Percentiles rank a stretch among this genome's conserved stretches.
Conservation (phyloP, 2,888 invertebrate genomes). For the Pseudeuparius sepicola region DNA sequence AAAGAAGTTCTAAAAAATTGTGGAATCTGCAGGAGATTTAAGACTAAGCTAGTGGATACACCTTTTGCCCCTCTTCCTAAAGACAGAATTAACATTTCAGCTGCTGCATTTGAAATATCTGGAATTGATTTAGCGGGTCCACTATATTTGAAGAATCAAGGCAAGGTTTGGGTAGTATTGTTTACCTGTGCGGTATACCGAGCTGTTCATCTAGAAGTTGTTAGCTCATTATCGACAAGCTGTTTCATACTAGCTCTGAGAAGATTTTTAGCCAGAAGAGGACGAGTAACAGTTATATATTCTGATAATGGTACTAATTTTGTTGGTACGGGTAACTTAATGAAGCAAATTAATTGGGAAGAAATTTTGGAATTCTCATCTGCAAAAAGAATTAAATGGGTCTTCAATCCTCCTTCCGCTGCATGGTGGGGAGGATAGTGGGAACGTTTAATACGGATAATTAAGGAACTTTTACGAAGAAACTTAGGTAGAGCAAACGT, state of each 20-base stretch:
- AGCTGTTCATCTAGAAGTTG: conserved; percentile 16
- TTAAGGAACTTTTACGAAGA: no score
- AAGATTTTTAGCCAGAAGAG: no score
- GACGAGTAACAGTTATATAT: conserved; percentile 14
- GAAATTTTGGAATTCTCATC: conserved; percentile 18
- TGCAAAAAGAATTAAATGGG: conserved; percentile 23
- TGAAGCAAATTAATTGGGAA: no score
- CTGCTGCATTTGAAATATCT: conserved; percentile 13
- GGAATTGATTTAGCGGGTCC: conserved; percentile 34
- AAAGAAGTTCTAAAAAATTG: not conserved
- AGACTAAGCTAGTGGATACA: no score
- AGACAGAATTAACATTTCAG: conserved; percentile 26
- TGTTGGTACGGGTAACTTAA: conserved; percentile 16
- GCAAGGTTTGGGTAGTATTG: conserved; percentile 16
- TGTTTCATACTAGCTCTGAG: no score
- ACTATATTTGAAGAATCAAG: conserved; percentile 23
- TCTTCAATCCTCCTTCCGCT: conserved; percentile 33
- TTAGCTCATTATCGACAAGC: conserved; percentile 24
- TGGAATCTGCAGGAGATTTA: no score
- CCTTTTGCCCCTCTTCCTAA: no score
- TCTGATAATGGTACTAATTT: conserved; percentile 17
- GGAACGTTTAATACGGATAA: conserved; percentile 36
- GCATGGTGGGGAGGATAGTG: conserved; percentile 39
- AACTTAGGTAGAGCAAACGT: no score
- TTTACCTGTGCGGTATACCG: conserved; percentile 19